Percentiles rank a stretch among this genome's conserved stretches.
Evolutionary conservation across 2,888 invertebrate genomes (phyloP).

Genomic region (Oeneis ivallda): DNA sequence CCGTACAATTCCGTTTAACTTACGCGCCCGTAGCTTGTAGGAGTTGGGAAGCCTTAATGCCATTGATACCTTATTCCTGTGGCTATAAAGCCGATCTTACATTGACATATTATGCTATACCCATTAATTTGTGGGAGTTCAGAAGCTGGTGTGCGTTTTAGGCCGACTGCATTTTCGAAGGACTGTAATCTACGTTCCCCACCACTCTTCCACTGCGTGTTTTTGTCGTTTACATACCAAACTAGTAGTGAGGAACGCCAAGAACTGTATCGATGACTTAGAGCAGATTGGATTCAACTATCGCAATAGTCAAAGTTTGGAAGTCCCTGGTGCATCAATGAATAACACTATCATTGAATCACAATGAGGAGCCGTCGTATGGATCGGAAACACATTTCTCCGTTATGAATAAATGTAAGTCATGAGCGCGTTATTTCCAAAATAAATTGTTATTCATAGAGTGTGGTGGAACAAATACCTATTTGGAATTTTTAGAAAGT

Average conservation of each 20-base stretch:
- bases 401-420: constrained; percentile 38
- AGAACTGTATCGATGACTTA: constrained; percentile 54
- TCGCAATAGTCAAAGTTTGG: constrained; percentile 34
- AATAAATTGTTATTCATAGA: constrained; percentile 59
- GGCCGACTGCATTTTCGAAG: constrained; percentile 74
- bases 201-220: constrained; percentile 60
- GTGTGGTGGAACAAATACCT: constrained; percentile 56
- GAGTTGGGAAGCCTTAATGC: constrained; percentile 45
- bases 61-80: constrained; percentile 48
- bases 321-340: constrained; percentile 37
- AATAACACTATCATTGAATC: constrained; percentile 37
- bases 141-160: constrained; percentile 64
- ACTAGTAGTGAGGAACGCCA: constrained; percentile 57
- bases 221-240: constrained; percentile 72
- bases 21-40: constrained; percentile 61
- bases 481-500: constrained; percentile 77
- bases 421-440: constrained; percentile 53
- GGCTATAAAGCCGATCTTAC: constrained; percentile 52
- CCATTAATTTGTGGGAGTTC: constrained; percentile 58
- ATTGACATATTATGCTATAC: constrained; percentile 40
- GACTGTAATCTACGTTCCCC: constrained; percentile 68
- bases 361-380: constrained; percentile 36
- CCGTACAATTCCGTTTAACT: constrained; percentile 68
- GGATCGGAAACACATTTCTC: constrained; percentile 32
- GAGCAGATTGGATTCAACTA: constrained; percentile 32